These are phyloP conservation scores for Xestoiulus laeticollis DNA, from an alignment of 2,888 invertebrate species.

Conservation along the genomic window DNA sequence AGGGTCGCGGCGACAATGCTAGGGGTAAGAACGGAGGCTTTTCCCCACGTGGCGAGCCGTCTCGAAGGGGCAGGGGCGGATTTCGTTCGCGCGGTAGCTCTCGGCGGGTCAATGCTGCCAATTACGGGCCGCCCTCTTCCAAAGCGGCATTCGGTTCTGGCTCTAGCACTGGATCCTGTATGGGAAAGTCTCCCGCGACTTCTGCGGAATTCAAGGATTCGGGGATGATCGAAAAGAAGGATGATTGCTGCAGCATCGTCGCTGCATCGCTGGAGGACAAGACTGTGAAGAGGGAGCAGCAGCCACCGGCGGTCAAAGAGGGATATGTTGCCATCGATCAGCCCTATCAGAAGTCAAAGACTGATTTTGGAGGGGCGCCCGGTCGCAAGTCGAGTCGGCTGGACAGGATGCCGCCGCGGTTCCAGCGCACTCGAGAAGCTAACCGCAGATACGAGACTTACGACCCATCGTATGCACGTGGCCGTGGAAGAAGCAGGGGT, in stretches of 20 bases:
- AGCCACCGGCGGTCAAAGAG: conserved; percentile 59
- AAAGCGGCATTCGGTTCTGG: conserved; percentile 74
- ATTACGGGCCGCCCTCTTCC: conserved; percentile 82
- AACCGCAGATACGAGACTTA: conserved; percentile 61
- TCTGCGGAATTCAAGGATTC: conserved; percentile 60
- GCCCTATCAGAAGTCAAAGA: background rate
- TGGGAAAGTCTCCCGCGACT: conserved; percentile 59
- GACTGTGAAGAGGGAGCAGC: conserved; percentile 63
- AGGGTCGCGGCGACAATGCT: background rate
- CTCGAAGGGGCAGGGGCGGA: conserved; percentile 82
- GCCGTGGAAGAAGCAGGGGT: conserved; percentile 54
- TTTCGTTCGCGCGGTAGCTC: conserved; percentile 63
- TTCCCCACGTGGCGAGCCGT: conserved; percentile 88
- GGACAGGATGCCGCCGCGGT: conserved; percentile 58
- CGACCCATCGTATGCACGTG: conserved; percentile 60
- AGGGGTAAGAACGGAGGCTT: conserved; percentile 71
- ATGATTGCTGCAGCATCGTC: conserved; percentile 76
- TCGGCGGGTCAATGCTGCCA: conserved; percentile 66
- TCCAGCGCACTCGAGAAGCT: conserved; percentile 57
- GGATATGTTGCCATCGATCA: background rate
- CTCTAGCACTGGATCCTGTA: conserved; percentile 54
- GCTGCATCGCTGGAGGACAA: conserved; percentile 35
- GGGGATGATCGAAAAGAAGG: conserved; percentile 78
- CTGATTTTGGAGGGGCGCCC: conserved; percentile 49
- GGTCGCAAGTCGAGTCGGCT: conserved; percentile 55